phyloP scores from a whole-genome alignment of 2,888 invertebrate genomes.

The Eurois occulta region DNA sequence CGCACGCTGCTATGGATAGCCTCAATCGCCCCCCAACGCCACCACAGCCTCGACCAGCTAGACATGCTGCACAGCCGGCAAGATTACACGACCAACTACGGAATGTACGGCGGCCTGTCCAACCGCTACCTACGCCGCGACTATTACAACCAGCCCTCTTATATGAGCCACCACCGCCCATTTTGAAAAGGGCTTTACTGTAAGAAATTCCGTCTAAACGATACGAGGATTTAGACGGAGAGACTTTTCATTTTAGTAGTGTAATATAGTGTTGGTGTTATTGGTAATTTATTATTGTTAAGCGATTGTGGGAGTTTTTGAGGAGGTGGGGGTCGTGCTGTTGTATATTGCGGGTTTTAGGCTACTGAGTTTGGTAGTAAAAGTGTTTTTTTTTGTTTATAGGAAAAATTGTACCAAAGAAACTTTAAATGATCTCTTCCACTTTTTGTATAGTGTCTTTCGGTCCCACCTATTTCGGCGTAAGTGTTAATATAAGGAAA shows the following conservation, averaged over 20 bases:
- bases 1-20: constrained; percentile 85
- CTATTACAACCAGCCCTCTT: constrained; percentile 83
- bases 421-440: constrained; percentile 10
- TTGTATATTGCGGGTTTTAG: constrained; percentile 54
- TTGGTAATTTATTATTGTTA: constrained; percentile 64
- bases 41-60: constrained; percentile 88
- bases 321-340: constrained; percentile 41
- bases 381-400: background rate
- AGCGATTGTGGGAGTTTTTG: constrained; percentile 70
- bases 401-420: constrained; percentile 23
- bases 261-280: constrained; percentile 73
- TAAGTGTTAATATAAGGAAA: constrained; percentile 49
- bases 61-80: constrained; percentile 86
- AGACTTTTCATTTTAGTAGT: constrained; percentile 80
- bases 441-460: constrained; percentile 6
- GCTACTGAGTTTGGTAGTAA: background rate
- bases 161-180: constrained; percentile 86
- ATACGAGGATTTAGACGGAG: constrained; percentile 85
- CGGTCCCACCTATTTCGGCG: constrained; percentile 30
- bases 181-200: constrained; percentile 90
- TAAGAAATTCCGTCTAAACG: constrained; percentile 88
- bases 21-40: constrained; percentile 81
- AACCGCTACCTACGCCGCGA: constrained; percentile 83
- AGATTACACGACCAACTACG: constrained; percentile 82
- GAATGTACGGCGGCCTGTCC: constrained; percentile 75